Conservation (phyloP, 1,140 invertebrate genomes). For the Cyclina sinensis region DNA sequence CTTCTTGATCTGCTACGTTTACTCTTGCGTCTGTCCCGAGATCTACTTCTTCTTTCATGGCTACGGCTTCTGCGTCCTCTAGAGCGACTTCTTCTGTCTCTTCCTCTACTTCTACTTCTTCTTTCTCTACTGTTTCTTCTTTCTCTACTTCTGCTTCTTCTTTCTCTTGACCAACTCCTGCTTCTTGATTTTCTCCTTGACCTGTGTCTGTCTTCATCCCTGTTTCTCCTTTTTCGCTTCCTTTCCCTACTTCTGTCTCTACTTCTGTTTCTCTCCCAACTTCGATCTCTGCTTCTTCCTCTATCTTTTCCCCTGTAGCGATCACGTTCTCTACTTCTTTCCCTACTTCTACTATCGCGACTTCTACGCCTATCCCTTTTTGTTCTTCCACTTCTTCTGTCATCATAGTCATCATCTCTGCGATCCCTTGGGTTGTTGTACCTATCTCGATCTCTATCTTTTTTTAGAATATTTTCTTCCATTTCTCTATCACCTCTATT, state of each 20-base stretch:
- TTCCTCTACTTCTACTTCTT: slow-evolving; percentile 43
- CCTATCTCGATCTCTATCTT: slow-evolving; percentile 31
- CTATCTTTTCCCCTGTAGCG: slow-evolving; percentile 57
- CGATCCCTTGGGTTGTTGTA: slow-evolving; percentile 14
- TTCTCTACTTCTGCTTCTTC: slow-evolving; percentile 56
- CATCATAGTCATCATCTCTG: slow-evolving; percentile 44
- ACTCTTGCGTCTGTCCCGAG: slow-evolving; percentile 24
- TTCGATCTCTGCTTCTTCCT: slow-evolving; percentile 44
- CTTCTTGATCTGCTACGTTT: slow-evolving; percentile 55
- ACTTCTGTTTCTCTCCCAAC: slow-evolving; percentile 22
- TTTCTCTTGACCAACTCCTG: slow-evolving; percentile 62
- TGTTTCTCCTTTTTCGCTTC: slow-evolving; percentile 27
- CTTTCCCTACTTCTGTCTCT: slow-evolving; percentile 50
- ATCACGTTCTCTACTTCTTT: slow-evolving; percentile 66
- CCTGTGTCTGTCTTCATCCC: slow-evolving; percentile 56
- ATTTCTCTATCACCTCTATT: slow-evolving; percentile 55
- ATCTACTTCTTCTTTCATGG: slow-evolving; percentile 53
- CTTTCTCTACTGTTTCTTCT: slow-evolving; percentile 54
- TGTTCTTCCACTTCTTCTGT: slow-evolving; percentile 55
- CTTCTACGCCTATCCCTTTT: slow-evolving; percentile 29
- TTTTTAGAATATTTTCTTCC: neutral
- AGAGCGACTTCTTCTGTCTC: slow-evolving; percentile 49
- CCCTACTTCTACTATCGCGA: slow-evolving; percentile 66
- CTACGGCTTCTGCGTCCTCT: slow-evolving; percentile 68
- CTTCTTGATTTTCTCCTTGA: slow-evolving; percentile 66